These are phyloP conservation scores for Syrrhaptes paradoxus DNA, from an alignment of 2,113 vertebrate genomes.

Conservation along the genomic window DNA sequence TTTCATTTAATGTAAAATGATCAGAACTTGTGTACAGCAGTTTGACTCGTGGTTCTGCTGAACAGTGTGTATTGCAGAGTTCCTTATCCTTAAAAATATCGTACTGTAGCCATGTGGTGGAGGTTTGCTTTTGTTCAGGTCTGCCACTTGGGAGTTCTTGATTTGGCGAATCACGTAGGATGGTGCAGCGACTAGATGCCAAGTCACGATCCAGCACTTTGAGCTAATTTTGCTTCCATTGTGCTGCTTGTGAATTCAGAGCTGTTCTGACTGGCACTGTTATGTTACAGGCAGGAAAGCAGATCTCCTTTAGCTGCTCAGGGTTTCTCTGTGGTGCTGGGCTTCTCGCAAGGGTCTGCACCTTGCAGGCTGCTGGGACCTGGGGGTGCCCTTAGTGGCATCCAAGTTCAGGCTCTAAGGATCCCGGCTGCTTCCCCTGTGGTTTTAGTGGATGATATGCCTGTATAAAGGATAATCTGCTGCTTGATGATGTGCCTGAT, in stretches of 20 bases:
- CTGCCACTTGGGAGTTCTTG: neutral
- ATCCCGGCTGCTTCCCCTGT: neutral
- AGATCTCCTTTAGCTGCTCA: neutral
- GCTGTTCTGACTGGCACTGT: neutral
- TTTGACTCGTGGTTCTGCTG: neutral
- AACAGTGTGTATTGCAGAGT: neutral
- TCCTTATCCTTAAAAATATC: neutral
- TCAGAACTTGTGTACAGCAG: neutral
- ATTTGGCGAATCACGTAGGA: slow-evolving; percentile 5
- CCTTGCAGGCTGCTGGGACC: neutral
- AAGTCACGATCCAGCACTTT: slow-evolving; percentile 48
- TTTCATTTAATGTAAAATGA: neutral
- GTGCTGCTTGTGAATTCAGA: slow-evolving; percentile 23
- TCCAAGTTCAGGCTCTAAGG: neutral
- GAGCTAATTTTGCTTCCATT: slow-evolving; percentile 57
- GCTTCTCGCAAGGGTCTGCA: neutral
- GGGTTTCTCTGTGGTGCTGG: neutral
- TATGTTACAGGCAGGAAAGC: neutral
- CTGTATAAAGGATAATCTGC: neutral
- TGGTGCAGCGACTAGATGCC: slow-evolving; percentile 13
- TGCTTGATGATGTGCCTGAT: neutral
- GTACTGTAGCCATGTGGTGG: neutral
- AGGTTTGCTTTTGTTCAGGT: slow-evolving; percentile 12
- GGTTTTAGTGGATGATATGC: neutral
- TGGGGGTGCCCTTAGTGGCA: no score